Base-by-base conservation (phyloP, 2,113 vertebrate species). In the Dinomys branickii region DNA sequence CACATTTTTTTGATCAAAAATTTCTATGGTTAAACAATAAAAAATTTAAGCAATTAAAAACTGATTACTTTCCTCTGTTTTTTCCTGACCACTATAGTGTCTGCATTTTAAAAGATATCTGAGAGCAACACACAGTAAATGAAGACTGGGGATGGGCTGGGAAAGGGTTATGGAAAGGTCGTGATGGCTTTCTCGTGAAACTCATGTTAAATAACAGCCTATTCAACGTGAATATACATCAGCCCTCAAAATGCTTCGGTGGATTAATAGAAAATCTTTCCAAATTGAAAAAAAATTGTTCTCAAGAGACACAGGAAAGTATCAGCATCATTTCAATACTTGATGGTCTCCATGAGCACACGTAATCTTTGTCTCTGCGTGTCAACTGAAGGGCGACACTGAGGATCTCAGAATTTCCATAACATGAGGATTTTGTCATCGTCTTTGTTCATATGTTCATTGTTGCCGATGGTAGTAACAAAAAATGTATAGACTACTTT, bases 1-100 rank as follows among this genome's bases (percentile, higher is more conserved):
- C n/a, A 86, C 58, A 44, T 80, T 85, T 85, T 24, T 63, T 61
- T 86, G 38, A 95, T 52, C 24, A 84, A 73, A 89, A 65, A 7
- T 8, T 65, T 88, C 35, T 9, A 78, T n/a, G n/a, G n/a, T n/a
- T n/a, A n/a, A 67, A 44, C n/a, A 90, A 17, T 9, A 41, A 28
- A 61, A 59, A 65, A 35, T 71, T n/a, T 86, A 75, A 87, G 58
- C 16, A 50, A 44, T 19, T 63, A 17, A 71, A 78, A 85, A 65
- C 26, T 26, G 61, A 78, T 58, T 5, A 3, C 28, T 73, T 44
- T 67, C 38, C 67, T 20, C 35, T 41, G 24, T 69, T 38, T 38
- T 33, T 16, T 17, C 44, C 4, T 10, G 16, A 33, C 19, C 50
- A n/a, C 0, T 30, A 20, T 1, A 19, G 41, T 73, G 24, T 41